phyloP scores from a whole-genome alignment of 2,797 vertebrate species.

The Rhabdophis nuchalis region DNA sequence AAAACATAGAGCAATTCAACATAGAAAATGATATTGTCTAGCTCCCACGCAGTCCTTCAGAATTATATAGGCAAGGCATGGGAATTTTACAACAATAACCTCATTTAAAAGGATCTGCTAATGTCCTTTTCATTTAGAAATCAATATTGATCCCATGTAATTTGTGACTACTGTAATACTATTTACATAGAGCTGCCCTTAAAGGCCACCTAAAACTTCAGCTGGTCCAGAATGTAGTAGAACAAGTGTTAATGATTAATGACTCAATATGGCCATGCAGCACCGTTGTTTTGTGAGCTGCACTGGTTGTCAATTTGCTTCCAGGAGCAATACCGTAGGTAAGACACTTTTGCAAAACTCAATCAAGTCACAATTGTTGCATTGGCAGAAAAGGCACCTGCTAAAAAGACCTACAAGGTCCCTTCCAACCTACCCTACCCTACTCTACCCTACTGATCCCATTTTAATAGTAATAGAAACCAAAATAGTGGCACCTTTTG shows the following conservation, averaged over 20 bases:
- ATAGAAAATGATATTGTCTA: neutral
- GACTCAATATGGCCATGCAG: neutral
- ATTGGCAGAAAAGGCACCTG: neutral
- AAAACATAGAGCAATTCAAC: neutral
- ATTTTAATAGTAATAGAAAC: slow-evolving; percentile 38
- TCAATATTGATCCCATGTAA: neutral
- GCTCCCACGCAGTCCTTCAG: neutral
- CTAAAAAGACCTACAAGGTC: neutral
- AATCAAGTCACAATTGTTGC: slow-evolving; percentile 11
- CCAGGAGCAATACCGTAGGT: neutral
- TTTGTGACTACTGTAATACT: neutral
- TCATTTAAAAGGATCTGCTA: neutral
- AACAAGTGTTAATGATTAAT: neutral
- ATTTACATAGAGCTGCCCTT: neutral
- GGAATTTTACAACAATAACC: neutral
- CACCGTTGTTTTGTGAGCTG: neutral
- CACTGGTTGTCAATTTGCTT: neutral
- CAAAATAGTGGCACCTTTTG: neutral
- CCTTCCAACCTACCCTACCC: too few relatives aligned
- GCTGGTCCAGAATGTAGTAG: neutral
- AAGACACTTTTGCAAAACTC: neutral
- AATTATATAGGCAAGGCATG: neutral
- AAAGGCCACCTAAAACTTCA: neutral
- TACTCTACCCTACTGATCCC: neutral
- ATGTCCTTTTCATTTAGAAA: neutral